These are phyloP conservation scores for Panulirus ornatus DNA, from an alignment of 1,140 invertebrate genomes.

Conservation along the genomic window DNA sequence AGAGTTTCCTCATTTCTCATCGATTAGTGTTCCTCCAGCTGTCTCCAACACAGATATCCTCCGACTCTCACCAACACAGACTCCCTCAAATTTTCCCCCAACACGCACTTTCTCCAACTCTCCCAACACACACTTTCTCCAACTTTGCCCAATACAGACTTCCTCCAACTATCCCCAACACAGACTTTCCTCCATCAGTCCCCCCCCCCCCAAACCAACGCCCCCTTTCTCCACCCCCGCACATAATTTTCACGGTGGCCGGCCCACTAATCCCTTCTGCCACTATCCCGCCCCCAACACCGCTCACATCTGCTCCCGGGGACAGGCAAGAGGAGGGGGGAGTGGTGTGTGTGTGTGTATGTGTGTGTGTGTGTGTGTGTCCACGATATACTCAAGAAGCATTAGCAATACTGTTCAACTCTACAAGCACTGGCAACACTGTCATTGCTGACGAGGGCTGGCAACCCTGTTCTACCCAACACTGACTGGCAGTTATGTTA, in stretches of 20 bases:
- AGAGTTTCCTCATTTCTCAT: no score
- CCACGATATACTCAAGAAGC: not conserved
- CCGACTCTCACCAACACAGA: no score
- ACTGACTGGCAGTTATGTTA: no score
- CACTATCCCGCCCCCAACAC: not conserved
- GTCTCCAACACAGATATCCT: no score
- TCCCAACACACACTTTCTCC: not conserved
- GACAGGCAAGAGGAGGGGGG: no score
- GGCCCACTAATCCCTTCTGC: conserved; percentile 11
- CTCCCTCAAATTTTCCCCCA: no score
- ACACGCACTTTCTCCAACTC: not conserved
- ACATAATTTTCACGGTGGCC: conserved; percentile 31
- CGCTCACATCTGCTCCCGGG: conserved; percentile 14
- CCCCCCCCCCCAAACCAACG: not conserved
- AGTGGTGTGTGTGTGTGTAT: conserved; percentile 1
- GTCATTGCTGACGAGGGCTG: no score
- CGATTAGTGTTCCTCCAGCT: no score
- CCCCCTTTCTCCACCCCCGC: not conserved
- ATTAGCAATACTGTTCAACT: no score
- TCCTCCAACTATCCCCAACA: no score
- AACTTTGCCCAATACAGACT: not conserved
- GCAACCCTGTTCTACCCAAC: no score
- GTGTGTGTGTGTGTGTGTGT: conserved; percentile 2
- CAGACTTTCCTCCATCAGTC: not conserved
- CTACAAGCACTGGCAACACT: no score